Percentiles rank a stretch among this genome's conserved stretches.
phyloP scores from a whole-genome alignment of 2,888 invertebrate species.

The Drosophila nr. perissopoda region DNA sequence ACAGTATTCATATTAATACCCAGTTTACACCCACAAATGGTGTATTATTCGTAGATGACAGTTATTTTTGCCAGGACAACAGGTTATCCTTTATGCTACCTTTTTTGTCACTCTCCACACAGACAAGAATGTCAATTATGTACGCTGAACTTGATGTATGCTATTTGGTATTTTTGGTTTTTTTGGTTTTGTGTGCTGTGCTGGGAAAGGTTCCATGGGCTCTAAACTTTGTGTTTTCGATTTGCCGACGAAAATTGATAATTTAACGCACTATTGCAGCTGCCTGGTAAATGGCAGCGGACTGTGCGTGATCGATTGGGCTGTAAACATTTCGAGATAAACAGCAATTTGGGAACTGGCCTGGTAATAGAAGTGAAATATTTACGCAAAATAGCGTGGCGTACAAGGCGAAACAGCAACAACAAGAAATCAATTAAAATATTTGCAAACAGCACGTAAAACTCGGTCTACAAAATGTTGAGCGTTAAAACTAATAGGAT shows the following conservation, averaged over 20 bases:
- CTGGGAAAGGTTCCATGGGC: background rate
- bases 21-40: slow-evolving; percentile 3
- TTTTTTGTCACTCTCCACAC: background rate
- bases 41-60: background rate
- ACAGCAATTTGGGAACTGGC: slow-evolving; percentile 37
- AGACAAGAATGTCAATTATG: slow-evolving; percentile 23
- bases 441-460: slow-evolving; percentile 59
- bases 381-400: slow-evolving; percentile 43
- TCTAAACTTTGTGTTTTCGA: background rate
- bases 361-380: slow-evolving; percentile 45
- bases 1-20: background rate
- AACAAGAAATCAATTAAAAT: slow-evolving; percentile 78
- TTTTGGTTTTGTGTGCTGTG: background rate
- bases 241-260: slow-evolving; percentile 4
- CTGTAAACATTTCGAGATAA: slow-evolving; percentile 40
- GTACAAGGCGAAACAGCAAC: slow-evolving; percentile 36
- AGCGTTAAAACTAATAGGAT: slow-evolving; percentile 63
- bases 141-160: slow-evolving; percentile 8
- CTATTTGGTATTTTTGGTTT: background rate
- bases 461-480: slow-evolving; percentile 7
- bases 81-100: background rate
- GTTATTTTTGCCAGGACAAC: background rate
- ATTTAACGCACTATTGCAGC: slow-evolving; percentile 19
- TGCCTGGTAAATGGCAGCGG: background rate
- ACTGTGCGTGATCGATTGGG: slow-evolving; percentile 13